Percentiles rank a stretch among this genome's conserved stretches.
Conservation (phyloP, 2,888 invertebrate species). For the Lasioglossum zephyrum region DNA sequence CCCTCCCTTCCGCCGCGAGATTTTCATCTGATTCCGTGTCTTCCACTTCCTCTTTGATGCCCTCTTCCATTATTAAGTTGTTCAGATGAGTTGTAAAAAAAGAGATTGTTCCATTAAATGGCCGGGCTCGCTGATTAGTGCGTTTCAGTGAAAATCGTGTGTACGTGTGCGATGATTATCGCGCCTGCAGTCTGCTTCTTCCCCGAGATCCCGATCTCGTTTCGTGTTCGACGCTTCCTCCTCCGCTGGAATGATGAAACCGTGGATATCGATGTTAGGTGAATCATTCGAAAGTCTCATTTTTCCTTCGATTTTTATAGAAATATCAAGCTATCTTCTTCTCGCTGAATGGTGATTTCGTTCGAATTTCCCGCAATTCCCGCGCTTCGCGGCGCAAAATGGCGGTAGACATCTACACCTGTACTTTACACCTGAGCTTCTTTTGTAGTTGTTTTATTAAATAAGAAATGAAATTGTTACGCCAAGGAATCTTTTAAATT, state of each 20-base stretch:
- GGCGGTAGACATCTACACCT: background rate
- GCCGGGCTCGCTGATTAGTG: background rate
- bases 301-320: background rate
- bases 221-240: background rate
- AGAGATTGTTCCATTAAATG: background rate
- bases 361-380: background rate
- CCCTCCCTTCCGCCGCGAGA: background rate
- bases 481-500: no score
- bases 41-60: constrained; percentile 37
- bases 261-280: constrained; percentile 52
- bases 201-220: background rate
- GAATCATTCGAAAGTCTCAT: constrained; percentile 19
- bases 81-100: background rate
- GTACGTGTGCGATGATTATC: constrained; percentile 5
- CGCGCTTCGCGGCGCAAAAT: background rate
- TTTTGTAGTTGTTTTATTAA: no score
- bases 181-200: background rate
- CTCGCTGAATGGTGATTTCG: background rate
- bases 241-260: background rate
- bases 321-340: background rate
- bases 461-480: no score
- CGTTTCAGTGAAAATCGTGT: background rate
- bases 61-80: constrained; percentile 48
- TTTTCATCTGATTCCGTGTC: constrained; percentile 13
- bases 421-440: no score